Conservation (phyloP, 1,140 invertebrate genomes). For the Fopius arisanus region DNA sequence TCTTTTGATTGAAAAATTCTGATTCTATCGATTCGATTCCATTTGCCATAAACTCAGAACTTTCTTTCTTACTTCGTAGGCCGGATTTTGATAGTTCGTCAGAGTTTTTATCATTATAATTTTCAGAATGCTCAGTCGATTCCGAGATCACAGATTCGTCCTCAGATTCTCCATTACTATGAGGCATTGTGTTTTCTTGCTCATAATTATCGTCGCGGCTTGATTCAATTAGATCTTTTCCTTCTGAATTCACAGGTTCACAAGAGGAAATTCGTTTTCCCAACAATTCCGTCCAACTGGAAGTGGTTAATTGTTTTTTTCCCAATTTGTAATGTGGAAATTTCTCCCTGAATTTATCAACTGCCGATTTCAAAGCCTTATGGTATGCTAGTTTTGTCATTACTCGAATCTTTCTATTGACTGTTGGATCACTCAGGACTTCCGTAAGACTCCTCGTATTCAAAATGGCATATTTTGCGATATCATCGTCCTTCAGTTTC, state of each 20-base stretch:
- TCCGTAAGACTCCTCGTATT: conserved; percentile 37
- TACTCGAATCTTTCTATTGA: conserved; percentile 36
- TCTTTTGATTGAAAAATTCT: background rate
- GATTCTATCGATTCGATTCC: background rate
- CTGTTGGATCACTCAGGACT: conserved; percentile 40
- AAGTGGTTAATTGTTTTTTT: conserved; percentile 27
- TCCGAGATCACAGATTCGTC: background rate
- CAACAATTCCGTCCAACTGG: background rate
- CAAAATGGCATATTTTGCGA: conserved; percentile 51
- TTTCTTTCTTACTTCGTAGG: background rate
- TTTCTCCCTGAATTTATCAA: conserved; percentile 50
- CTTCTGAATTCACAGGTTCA: background rate
- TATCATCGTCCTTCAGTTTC: conserved; percentile 51
- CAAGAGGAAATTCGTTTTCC: background rate
- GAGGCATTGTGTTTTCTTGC: conserved; percentile 2
- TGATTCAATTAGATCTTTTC: conserved; percentile 6
- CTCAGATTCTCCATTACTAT: conserved; percentile 15
- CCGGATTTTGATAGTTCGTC: background rate
- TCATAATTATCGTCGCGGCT: background rate
- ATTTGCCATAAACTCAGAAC: background rate
- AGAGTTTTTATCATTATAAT: conserved; percentile 9
- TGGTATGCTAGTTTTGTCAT: conserved; percentile 44
- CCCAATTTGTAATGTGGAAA: conserved; percentile 49
- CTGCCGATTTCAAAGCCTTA: conserved; percentile 40
- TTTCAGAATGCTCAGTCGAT: conserved; percentile 17